Percentiles rank a stretch among this genome's conserved stretches.
phyloP scores from a whole-genome alignment of 2,888 invertebrate genomes.

The Sclerodermus sp. region DNA sequence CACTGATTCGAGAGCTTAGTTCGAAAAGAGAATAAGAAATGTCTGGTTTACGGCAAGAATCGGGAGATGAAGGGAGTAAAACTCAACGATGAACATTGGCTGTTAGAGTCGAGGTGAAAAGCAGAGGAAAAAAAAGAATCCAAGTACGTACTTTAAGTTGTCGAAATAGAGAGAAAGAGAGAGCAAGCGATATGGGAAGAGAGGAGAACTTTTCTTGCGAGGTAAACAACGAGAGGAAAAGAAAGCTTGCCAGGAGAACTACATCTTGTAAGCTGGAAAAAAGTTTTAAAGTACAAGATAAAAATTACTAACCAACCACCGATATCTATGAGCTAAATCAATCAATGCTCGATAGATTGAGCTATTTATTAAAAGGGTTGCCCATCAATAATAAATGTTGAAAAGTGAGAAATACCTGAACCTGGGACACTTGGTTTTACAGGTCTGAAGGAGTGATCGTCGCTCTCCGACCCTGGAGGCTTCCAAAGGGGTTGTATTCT shows the following conservation, averaged over 20 bases:
- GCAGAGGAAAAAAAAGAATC: slow-evolving; percentile 16
- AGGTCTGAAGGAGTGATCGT: slow-evolving; percentile 63
- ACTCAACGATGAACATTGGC: slow-evolving; percentile 3
- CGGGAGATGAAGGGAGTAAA: slow-evolving; percentile 7
- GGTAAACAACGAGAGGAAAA: slow-evolving; percentile 36
- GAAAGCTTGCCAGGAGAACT: slow-evolving; percentile 40
- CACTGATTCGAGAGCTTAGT: background rate
- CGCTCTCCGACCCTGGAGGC: slow-evolving; percentile 61
- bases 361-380: slow-evolving; percentile 10
- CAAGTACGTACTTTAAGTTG: slow-evolving; percentile 27
- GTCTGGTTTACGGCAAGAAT: background rate
- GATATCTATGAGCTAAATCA: background rate
- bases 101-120: slow-evolving; percentile 26
- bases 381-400: slow-evolving; percentile 7
- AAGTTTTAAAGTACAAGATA: slow-evolving; percentile 33
- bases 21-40: no score
- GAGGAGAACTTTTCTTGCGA: slow-evolving; percentile 29
- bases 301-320: background rate
- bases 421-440: slow-evolving; percentile 58
- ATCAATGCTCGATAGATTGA: background rate
- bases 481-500: slow-evolving; percentile 67
- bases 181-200: slow-evolving; percentile 32
- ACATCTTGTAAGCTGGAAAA: slow-evolving; percentile 46
- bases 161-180: slow-evolving; percentile 28
- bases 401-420: slow-evolving; percentile 24